These are phyloP conservation scores for Parasteatoda tepidariorum DNA, from an alignment of 1,140 invertebrate species.

Conservation along the genomic window DNA sequence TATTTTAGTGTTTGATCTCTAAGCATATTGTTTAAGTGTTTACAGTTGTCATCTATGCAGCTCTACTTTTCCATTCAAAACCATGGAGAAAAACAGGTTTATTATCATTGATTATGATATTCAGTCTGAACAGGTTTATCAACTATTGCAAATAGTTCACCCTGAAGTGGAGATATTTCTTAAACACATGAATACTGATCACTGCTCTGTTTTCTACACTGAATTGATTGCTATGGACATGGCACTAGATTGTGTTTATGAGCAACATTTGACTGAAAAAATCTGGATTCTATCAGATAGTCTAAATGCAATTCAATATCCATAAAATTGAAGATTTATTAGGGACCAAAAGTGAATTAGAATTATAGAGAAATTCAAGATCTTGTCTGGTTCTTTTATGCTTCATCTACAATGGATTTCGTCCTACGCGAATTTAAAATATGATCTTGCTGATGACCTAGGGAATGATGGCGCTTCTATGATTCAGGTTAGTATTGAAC, in stretches of 20 bases:
- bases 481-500: too few species aligned
- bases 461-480: background rate
- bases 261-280: background rate
- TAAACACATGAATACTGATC: background rate
- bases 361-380: background rate
- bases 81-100: background rate
- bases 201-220: background rate
- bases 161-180: background rate
- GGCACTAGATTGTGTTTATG: background rate
- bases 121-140: too few species aligned
- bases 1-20: too few species aligned
- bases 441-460: background rate
- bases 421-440: background rate
- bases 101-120: too few species aligned
- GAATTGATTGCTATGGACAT: background rate
- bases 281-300: background rate
- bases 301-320: background rate
- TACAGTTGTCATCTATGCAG: too few species aligned
- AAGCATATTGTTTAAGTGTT: too few species aligned
- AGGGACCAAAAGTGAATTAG: background rate
- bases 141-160: too few species aligned
- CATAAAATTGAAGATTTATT: background rate
- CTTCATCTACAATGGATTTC: background rate
- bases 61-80: too few species aligned
- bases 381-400: background rate